Conservation (phyloP, 2,113 vertebrate species). For the Malurus elegans region DNA sequence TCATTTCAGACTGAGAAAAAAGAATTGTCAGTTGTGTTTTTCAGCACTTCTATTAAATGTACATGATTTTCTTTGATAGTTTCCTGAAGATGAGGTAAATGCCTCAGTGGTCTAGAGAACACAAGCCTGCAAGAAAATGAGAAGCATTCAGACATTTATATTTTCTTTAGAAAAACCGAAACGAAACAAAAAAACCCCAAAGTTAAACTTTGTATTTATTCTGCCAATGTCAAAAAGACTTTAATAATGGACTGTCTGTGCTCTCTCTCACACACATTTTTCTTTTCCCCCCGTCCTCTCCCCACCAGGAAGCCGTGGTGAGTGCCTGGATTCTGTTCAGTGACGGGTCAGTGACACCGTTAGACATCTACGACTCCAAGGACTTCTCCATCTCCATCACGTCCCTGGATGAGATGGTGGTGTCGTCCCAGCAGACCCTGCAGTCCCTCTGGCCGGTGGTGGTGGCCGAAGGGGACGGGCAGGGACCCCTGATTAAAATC, state of each 20-base stretch:
- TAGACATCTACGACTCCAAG: conserved; percentile 92
- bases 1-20: not conserved
- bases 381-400: conserved; percentile 86
- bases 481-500: conserved; percentile 86
- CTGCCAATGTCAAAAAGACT: not conserved
- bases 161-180: not conserved
- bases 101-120: not conserved
- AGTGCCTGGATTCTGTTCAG: conserved; percentile 95
- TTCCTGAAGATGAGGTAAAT: not conserved
- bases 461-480: conserved; percentile 88
- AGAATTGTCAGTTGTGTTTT: not conserved
- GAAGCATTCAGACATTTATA: not conserved
- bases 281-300: not conserved
- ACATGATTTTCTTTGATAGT: not conserved
- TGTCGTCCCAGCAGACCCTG: conserved; percentile 81
- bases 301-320: conserved; percentile 85
- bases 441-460: conserved; percentile 81
- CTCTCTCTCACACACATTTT: not conserved
- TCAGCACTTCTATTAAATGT: not conserved
- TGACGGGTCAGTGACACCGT: conserved; percentile 88
- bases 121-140: not conserved
- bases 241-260: not conserved
- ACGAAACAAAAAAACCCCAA: not conserved
- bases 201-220: not conserved
- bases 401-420: conserved; percentile 87